phyloP scores from a whole-genome alignment of 2,888 invertebrate species.

The Seira ritae region DNA sequence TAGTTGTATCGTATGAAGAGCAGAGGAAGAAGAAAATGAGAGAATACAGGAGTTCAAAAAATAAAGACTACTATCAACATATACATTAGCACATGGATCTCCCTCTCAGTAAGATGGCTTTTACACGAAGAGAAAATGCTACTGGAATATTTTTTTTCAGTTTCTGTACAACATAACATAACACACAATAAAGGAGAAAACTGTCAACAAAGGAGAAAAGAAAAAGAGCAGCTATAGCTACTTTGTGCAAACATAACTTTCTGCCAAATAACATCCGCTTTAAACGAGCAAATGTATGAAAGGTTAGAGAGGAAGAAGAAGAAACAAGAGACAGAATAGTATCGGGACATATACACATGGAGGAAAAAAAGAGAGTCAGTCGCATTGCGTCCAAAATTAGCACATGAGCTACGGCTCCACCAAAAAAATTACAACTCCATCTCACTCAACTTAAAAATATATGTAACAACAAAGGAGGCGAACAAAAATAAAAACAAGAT shows the following conservation, averaged over 20 bases:
- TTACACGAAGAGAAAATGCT: conserved; percentile 9
- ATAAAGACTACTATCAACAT: conserved; percentile 1
- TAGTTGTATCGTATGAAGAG: conserved; percentile 31
- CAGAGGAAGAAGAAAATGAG: conserved; percentile 24
- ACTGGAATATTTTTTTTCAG: conserved; percentile 23
- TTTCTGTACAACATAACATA: not conserved
- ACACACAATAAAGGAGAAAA: conserved; percentile 42
- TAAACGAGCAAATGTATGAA: conserved; percentile 35
- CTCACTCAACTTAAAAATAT: conserved; percentile 17
- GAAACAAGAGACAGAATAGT: conserved; percentile 3
- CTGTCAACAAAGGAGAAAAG: conserved; percentile 55
- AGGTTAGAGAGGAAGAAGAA: conserved; percentile 26
- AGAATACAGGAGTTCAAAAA: conserved; percentile 37
- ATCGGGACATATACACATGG: too few relatives aligned
- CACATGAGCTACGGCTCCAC: conserved; percentile 56
- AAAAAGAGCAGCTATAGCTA: conserved; percentile 13
- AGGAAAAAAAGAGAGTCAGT: conserved; percentile 40
- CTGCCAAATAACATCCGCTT: conserved; percentile 60
- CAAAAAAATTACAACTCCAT: conserved; percentile 8
- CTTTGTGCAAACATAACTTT: conserved; percentile 53
- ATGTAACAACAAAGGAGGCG: conserved; percentile 1
- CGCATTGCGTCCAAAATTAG: conserved; percentile 66
- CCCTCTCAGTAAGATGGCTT: conserved; percentile 13
- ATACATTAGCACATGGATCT: conserved; percentile 25
- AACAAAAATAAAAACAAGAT: not conserved